Percentiles rank a stretch among this genome's conserved stretches.
These are phyloP conservation scores for Cremastinae sp. DNA, from an alignment of 2,888 invertebrate species.

Conservation along the genomic window DNA sequence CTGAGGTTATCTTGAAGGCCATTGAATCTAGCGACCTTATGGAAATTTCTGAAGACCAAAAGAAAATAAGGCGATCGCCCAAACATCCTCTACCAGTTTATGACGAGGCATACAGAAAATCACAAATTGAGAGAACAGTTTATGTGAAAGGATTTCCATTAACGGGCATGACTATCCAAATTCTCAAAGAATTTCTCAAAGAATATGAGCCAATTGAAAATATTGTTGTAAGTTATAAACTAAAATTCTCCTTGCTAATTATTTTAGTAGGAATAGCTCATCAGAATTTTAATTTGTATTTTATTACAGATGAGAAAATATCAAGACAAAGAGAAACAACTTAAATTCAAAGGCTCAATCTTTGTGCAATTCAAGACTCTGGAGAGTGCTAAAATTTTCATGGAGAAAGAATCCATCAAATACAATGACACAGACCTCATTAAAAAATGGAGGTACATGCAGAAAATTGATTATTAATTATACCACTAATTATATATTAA, in stretches of 20 bases:
- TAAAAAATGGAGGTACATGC: slow-evolving; percentile 82
- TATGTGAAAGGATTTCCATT: slow-evolving; percentile 94
- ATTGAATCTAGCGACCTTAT: slow-evolving; percentile 86
- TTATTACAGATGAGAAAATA: slow-evolving; percentile 81
- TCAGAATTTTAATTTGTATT: background rate
- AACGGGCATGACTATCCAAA: slow-evolving; percentile 85
- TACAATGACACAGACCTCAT: slow-evolving; percentile 85
- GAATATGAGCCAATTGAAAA: slow-evolving; percentile 83
- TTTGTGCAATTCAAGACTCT: slow-evolving; percentile 92
- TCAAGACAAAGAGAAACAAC: slow-evolving; percentile 84
- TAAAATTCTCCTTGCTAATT: background rate
- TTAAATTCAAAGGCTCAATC: slow-evolving; percentile 94
- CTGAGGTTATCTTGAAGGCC: slow-evolving; percentile 87
- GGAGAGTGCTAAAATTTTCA: slow-evolving; percentile 90
- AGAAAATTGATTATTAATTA: background rate
- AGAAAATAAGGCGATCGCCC: slow-evolving; percentile 88
- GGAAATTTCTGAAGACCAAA: slow-evolving; percentile 85
- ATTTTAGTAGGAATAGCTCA: background rate
- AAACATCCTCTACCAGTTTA: slow-evolving; percentile 91
- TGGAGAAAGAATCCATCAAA: slow-evolving; percentile 86
- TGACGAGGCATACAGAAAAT: slow-evolving; percentile 91
- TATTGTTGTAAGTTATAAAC: slow-evolving; percentile 75
- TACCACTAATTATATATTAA: background rate
- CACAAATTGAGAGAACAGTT: slow-evolving; percentile 88
- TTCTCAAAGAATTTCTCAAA: slow-evolving; percentile 88